A percentile compares a stretch with the other conserved stretches of the same genome.
These are phyloP conservation scores for Tromatobia lineatoria DNA, from an alignment of 2,888 invertebrate species.

Conservation along the genomic window DNA sequence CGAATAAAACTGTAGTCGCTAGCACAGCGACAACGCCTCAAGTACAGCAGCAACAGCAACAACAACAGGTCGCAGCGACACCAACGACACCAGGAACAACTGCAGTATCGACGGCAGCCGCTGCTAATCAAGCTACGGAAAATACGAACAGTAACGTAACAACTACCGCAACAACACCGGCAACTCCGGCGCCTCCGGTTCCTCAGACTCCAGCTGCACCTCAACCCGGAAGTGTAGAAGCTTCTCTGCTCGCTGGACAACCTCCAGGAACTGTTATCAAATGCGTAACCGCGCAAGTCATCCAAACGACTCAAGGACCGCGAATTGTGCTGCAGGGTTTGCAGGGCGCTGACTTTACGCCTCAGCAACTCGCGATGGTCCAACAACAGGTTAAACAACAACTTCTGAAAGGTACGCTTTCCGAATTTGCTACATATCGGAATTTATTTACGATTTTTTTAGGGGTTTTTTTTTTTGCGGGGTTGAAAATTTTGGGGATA, in stretches of 20 bases:
- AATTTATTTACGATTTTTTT: no score
- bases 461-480: no score
- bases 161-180: slow-evolving; percentile 57
- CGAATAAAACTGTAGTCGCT: slow-evolving; percentile 68
- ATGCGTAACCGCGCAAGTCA: slow-evolving; percentile 95
- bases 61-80: slow-evolving; percentile 36
- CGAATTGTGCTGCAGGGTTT: slow-evolving; percentile 94
- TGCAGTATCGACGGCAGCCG: slow-evolving; percentile 68
- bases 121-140: slow-evolving; percentile 1
- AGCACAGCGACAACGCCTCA: slow-evolving; percentile 77
- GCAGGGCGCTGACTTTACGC: slow-evolving; percentile 93
- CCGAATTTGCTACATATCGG: not conserved
- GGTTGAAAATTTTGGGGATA: no score
- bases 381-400: slow-evolving; percentile 97
- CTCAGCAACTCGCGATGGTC: slow-evolving; percentile 92
- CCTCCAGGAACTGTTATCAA: slow-evolving; percentile 95
- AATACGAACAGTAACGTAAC: slow-evolving; percentile 68
- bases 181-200: slow-evolving; percentile 78
- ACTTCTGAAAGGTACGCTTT: slow-evolving; percentile 90
- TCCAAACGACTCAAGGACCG: slow-evolving; percentile 94
- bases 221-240: slow-evolving; percentile 88
- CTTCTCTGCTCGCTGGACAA: slow-evolving; percentile 91
- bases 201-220: slow-evolving; percentile 71
- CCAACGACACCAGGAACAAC: slow-evolving; percentile 67
- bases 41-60: slow-evolving; percentile 72